Evolutionary conservation across 2,113 vertebrate genomes (phyloP).

Genomic region (Pangasianodon gigas): DNA sequence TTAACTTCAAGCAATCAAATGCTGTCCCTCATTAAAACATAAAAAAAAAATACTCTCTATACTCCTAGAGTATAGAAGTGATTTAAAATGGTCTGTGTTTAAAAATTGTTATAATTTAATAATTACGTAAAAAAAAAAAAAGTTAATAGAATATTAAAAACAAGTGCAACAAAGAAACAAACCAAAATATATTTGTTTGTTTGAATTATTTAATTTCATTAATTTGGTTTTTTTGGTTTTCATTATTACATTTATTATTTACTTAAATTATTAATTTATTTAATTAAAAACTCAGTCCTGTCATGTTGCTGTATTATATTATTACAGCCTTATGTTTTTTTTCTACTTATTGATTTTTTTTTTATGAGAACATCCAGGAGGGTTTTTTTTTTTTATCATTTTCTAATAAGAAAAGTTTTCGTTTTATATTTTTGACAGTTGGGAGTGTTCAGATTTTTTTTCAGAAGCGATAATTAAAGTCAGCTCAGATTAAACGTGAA

Average conservation of each 20-base stretch:
- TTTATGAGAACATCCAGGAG: neutral
- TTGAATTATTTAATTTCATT: neutral
- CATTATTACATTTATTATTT: neutral
- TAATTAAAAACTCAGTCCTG: too few relatives aligned
- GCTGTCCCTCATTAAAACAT: too few relatives aligned
- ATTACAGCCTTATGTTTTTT: too few relatives aligned
- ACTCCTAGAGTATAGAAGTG: too few relatives aligned
- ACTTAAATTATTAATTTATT: neutral
- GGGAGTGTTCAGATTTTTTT: neutral
- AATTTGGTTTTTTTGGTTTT: neutral
- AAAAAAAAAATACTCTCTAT: too few relatives aligned
- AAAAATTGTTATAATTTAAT: too few relatives aligned
- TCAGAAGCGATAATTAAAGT: neutral
- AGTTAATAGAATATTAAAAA: too few relatives aligned
- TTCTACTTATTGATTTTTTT: neutral
- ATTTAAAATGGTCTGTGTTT: too few relatives aligned
- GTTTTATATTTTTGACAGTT: neutral
- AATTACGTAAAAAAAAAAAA: too few relatives aligned
- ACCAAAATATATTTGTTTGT: neutral
- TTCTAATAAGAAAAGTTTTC: neutral
- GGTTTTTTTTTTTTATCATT: neutral
- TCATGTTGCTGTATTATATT: too few relatives aligned
- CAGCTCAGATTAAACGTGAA: neutral
- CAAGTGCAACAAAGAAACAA: too few relatives aligned
- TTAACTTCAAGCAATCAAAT: too few relatives aligned